Base-by-base conservation (phyloP, 2,888 invertebrate genomes). In the Spodoptera exigua region DNA sequence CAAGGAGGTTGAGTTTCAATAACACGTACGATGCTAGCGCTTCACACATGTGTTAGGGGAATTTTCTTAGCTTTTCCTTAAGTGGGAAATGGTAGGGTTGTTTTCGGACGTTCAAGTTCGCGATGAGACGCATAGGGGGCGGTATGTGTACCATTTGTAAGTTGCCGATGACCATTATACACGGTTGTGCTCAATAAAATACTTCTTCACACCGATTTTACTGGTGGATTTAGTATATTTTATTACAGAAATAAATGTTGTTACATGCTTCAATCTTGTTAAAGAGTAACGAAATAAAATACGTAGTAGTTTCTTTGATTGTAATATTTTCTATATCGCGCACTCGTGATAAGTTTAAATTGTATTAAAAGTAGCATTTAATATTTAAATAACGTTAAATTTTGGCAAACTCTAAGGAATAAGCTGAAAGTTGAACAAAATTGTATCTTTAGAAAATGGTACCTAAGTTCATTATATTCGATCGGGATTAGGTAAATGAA, bases 11-110 rank as follows among this genome's bases (percentile, higher is more conserved):
- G 52, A 41, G 47, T 60, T 57, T 73, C 55, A 36, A 51, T 40
- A 14, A 18, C 78, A 85, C 88, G 88, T 73, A 86, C 86, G 87
- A 81, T 71, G 53, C 66, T 58, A 75, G 82, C 83, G 83, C 85
- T 78, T 80, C 84, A 83, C 84, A 87, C 81, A 84, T 80, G 80
- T 79, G 52, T 57, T 67, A 76, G 78, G 80, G 81, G 80, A 80
- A 83, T 89, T 93, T 92, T 87, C 90, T 89, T 80, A 78, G 85
- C 82, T 89, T 92, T 92, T 91, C 89, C 87, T 87, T 74, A 70
- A 78, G 80, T 81, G 81, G 77, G 51, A 63, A 77, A 81, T 79
- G 78, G 86, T 83, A 82, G 82, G 79, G 81, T 85, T 88, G 85
- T 86, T 89, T 86, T 86, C 82, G 64, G 70, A 68, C 75, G 69